Conservation (phyloP, 2,797 vertebrate genomes). For the Spatula versicolor region DNA sequence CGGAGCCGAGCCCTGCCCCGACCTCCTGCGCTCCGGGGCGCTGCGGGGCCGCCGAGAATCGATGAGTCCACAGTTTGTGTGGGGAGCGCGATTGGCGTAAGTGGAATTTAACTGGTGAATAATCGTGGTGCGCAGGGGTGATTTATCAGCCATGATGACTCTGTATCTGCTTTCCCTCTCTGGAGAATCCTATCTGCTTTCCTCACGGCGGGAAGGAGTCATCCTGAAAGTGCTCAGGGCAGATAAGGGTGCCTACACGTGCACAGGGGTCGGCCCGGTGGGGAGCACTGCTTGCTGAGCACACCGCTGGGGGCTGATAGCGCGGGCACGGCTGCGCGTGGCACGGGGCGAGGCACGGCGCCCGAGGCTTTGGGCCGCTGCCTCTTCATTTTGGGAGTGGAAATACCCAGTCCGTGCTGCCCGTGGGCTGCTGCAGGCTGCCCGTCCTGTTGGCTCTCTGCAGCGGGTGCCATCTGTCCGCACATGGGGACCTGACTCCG, state of each 20-base stretch:
- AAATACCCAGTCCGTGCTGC: fast-evolving
- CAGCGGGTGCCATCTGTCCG: not conserved
- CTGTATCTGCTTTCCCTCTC: not conserved
- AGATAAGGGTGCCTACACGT: not conserved
- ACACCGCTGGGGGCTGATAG: fast-evolving
- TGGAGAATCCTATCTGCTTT: not conserved
- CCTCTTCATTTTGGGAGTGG: not conserved
- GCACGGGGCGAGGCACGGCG: not conserved
- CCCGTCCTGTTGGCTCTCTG: not conserved
- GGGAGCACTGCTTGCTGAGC: not conserved
- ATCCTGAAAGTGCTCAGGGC: not conserved
- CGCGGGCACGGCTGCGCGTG: fast-evolving
- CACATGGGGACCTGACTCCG: fast-evolving
- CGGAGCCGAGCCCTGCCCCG: not conserved
- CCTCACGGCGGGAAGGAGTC: not conserved
- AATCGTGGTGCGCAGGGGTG: not conserved
- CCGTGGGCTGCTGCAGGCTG: not conserved
- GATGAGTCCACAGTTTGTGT: not conserved
- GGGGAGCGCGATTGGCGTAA: not conserved
- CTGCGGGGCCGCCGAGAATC: not conserved
- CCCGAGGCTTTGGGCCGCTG: fast-evolving
- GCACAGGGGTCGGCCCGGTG: not conserved
- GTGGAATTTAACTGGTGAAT: not conserved
- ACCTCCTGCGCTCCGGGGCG: not conserved
- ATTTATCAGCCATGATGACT: not conserved